Conservation (phyloP, 2,113 vertebrate genomes). For the Melanerpes formicivorus region DNA sequence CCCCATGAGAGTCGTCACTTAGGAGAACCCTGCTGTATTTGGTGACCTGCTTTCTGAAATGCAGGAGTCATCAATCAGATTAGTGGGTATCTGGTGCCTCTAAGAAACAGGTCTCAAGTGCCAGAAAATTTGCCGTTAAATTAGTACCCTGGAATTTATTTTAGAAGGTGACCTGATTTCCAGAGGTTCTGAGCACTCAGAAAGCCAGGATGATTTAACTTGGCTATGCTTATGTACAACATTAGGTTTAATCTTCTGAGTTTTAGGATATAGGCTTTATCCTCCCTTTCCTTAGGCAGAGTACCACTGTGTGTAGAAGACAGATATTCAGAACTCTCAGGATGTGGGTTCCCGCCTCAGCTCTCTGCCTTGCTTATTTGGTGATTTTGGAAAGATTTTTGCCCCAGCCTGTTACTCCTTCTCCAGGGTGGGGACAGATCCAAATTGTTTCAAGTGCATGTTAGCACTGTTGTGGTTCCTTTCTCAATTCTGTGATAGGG, state of each 20-base stretch:
- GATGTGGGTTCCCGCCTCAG: neutral
- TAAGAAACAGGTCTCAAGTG: neutral
- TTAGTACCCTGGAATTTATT: neutral
- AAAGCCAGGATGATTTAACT: neutral
- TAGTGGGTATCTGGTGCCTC: neutral
- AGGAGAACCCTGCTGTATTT: accelerated
- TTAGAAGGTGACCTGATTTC: neutral
- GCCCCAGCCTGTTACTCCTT: neutral
- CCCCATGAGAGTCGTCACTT: accelerated
- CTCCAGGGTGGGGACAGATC: neutral
- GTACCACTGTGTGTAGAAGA: neutral
- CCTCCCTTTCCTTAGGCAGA: neutral
- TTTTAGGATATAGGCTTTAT: neutral
- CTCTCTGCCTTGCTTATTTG: neutral
- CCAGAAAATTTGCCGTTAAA: neutral
- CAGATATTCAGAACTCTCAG: neutral
- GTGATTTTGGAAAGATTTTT: neutral
- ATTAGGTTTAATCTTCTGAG: neutral
- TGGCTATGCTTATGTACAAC: neutral
- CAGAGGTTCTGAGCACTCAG: neutral
- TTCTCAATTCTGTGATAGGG: neutral
- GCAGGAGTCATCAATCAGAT: accelerated
- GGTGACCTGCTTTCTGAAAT: neutral
- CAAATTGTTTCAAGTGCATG: neutral
- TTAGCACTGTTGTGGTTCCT: neutral